phyloP scores from a whole-genome alignment of 2,113 vertebrate genomes.

The Zapornia atra region DNA sequence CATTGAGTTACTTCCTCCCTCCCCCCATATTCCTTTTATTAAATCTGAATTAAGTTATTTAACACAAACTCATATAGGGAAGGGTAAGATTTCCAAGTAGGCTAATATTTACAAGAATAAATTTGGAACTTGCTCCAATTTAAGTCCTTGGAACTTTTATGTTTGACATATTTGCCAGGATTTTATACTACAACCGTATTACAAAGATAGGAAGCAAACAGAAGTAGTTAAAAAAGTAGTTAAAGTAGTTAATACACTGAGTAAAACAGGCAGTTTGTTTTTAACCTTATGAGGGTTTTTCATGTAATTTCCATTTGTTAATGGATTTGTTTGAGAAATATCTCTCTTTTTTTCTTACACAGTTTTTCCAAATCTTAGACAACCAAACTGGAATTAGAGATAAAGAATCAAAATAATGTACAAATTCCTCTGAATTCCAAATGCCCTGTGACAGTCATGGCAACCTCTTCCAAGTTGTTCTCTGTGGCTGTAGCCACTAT shows the following conservation, averaged over 20 bases:
- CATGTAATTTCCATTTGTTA: neutral
- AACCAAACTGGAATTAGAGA: neutral
- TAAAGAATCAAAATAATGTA: neutral
- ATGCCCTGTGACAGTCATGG: neutral
- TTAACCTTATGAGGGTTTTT: neutral
- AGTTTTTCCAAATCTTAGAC: neutral
- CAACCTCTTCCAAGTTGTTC: neutral
- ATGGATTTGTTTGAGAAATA: neutral
- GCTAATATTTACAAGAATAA: neutral
- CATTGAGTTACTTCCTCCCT: neutral
- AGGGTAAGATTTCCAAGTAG: neutral
- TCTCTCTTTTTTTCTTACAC: neutral
- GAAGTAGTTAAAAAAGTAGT: neutral
- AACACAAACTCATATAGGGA: neutral
- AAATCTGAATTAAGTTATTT: neutral
- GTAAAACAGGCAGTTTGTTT: neutral
- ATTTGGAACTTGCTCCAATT: neutral
- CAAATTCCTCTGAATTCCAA: neutral
- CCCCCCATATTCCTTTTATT: neutral
- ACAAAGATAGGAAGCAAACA: neutral
- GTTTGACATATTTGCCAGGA: neutral
- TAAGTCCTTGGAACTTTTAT: neutral
- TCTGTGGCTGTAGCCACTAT: neutral
- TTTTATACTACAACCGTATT: neutral
- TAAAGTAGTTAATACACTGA: neutral